phyloP scores from a whole-genome alignment of 2,113 vertebrate genomes.

The Chiloscyllium plagiosum region DNA sequence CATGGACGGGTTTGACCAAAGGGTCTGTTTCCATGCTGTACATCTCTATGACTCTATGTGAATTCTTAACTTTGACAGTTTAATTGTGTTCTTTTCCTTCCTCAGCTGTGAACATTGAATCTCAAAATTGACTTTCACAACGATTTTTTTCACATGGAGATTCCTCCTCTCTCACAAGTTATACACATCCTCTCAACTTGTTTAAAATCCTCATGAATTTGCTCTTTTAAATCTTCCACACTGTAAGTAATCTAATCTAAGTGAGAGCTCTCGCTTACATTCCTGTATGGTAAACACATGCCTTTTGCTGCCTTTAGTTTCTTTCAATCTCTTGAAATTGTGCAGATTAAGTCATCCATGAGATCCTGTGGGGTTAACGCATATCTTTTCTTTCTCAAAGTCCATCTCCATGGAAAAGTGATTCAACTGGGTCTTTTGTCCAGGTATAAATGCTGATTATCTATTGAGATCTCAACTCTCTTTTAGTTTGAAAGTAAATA shows the following conservation, averaged over 20 bases:
- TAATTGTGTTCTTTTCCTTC: not conserved
- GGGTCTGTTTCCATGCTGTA: too few relatives aligned
- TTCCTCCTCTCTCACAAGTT: not conserved
- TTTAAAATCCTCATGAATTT: not conserved
- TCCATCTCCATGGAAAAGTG: not conserved
- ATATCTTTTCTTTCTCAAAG: not conserved
- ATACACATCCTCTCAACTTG: not conserved
- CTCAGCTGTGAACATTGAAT: not conserved
- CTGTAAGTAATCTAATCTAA: not conserved
- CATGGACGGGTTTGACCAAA: too few relatives aligned
- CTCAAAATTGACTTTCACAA: not conserved
- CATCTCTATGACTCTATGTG: too few relatives aligned
- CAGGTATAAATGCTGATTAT: not conserved
- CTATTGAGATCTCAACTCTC: not conserved
- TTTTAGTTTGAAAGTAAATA: not conserved
- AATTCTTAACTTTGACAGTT: not conserved
- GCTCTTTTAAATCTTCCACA: not conserved
- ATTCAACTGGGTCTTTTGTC: not conserved
- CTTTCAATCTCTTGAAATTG: not conserved
- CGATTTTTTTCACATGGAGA: not conserved
- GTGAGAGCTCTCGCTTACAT: too few relatives aligned
- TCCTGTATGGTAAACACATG: not conserved
- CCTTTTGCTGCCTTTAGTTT: not conserved
- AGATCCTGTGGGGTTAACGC: not conserved
- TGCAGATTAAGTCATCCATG: not conserved